A percentile compares a stretch with the other conserved stretches of the same genome.
phyloP scores from a whole-genome alignment of 2,797 vertebrate species.

The Chaetophractus vellerosus region DNA sequence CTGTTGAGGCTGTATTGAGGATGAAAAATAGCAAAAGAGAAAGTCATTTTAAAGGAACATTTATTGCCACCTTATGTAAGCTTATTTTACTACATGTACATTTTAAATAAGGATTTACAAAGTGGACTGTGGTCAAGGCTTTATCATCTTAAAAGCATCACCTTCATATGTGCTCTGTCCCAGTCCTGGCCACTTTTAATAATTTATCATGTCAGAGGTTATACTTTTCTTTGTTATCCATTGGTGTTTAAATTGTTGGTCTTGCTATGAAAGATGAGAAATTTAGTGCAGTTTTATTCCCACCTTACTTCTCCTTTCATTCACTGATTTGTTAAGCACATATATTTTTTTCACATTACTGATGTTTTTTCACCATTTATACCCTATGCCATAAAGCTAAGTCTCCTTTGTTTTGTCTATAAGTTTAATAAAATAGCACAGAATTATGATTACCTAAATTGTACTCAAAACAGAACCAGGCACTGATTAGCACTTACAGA shows the following conservation, averaged over 20 bases:
- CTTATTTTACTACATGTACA: slow-evolving; percentile 41
- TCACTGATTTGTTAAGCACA: background rate
- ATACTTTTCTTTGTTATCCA: background rate
- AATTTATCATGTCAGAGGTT: background rate
- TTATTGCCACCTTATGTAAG: slow-evolving; percentile 62
- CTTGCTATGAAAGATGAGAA: background rate
- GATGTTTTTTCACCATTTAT: background rate
- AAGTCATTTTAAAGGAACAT: slow-evolving; percentile 72
- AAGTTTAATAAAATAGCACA: background rate
- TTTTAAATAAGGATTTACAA: slow-evolving; percentile 20
- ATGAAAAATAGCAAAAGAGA: slow-evolving; percentile 72
- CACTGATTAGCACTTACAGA: background rate
- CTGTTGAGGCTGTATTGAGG: slow-evolving; percentile 58
- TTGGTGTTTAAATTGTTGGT: background rate
- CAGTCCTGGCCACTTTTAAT: background rate
- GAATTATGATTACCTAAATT: background rate
- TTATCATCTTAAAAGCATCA: background rate
- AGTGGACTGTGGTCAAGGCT: background rate
- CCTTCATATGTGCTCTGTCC: background rate
- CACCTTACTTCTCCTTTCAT: background rate
- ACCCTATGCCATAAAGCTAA: background rate
- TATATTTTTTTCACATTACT: background rate
- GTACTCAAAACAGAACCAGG: background rate
- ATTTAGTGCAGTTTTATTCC: background rate
- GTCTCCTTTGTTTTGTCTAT: slow-evolving; percentile 4